phyloP scores from a whole-genome alignment of 1,140 invertebrate species.

The Drosophila oshimai region DNA sequence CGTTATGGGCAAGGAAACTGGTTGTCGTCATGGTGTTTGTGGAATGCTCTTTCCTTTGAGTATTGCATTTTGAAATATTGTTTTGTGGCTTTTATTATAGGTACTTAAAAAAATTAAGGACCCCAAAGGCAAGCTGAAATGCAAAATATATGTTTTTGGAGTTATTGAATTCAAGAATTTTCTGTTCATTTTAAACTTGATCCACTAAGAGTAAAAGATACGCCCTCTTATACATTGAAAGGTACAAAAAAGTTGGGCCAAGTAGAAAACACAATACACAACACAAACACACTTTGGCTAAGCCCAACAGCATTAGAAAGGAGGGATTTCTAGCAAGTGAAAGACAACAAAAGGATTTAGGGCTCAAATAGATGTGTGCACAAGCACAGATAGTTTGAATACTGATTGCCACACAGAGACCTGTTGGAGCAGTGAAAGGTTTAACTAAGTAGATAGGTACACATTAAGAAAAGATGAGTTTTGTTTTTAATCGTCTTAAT shows the following conservation, averaged over 20 bases:
- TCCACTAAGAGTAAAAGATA: background rate
- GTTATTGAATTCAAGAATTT: background rate
- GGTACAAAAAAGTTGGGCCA: background rate
- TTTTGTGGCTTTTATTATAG: background rate
- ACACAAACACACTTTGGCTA: slow-evolving; percentile 45
- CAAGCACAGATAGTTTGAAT: slow-evolving; percentile 9
- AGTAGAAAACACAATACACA: slow-evolving; percentile 25
- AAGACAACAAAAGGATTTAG: slow-evolving; percentile 46
- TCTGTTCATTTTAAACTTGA: background rate
- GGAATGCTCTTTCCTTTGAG: background rate
- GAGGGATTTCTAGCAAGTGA: slow-evolving; percentile 35
- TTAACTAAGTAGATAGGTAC: no score
- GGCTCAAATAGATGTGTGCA: slow-evolving; percentile 3
- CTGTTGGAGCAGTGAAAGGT: slow-evolving; percentile 60
- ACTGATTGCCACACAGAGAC: slow-evolving; percentile 32
- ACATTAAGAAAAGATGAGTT: no score
- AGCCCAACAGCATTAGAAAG: slow-evolving; percentile 45
- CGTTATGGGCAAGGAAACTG: background rate
- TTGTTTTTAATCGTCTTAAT: no score
- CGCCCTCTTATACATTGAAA: background rate
- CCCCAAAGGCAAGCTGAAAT: no score
- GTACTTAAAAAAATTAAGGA: no score
- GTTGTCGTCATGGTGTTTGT: background rate
- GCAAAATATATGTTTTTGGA: no score
- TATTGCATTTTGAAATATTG: background rate